A percentile compares a stretch with the other conserved stretches of the same genome.
phyloP scores from a whole-genome alignment of 2,888 invertebrate genomes.

The Sympetrum striolatum region DNA sequence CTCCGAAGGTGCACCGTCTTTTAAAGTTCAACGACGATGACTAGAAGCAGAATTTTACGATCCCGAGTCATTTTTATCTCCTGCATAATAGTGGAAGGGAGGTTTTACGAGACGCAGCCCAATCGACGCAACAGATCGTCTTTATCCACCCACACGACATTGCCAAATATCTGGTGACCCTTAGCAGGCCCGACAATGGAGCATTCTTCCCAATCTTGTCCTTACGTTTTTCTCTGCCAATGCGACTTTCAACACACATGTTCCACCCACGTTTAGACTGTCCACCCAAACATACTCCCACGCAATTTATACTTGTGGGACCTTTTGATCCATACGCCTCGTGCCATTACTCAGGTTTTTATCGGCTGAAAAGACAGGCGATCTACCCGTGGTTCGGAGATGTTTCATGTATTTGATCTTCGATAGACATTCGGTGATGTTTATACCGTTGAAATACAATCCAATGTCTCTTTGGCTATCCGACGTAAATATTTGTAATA shows the following conservation, averaged over 20 bases:
- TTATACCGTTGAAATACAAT: too few species aligned
- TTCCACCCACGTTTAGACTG: neutral
- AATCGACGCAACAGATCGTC: constrained; percentile 13
- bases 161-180: constrained; percentile 6
- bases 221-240: neutral
- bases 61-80: neutral
- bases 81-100: neutral
- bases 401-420: neutral
- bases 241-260: neutral
- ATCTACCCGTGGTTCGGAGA: neutral
- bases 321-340: neutral
- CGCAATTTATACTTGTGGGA: neutral
- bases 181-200: neutral
- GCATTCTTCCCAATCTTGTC: neutral
- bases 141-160: neutral
- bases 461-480: too few species aligned
- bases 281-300: neutral
- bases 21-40: neutral
- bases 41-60: neutral
- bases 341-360: constrained; percentile 5
- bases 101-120: neutral
- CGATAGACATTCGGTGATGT: neutral
- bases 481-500: too few species aligned
- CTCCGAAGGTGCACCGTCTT: neutral
- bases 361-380: neutral